Percentiles rank a stretch among this genome's conserved stretches.
Conservation (phyloP, 2,113 vertebrate genomes). For the Danio rerio region DNA sequence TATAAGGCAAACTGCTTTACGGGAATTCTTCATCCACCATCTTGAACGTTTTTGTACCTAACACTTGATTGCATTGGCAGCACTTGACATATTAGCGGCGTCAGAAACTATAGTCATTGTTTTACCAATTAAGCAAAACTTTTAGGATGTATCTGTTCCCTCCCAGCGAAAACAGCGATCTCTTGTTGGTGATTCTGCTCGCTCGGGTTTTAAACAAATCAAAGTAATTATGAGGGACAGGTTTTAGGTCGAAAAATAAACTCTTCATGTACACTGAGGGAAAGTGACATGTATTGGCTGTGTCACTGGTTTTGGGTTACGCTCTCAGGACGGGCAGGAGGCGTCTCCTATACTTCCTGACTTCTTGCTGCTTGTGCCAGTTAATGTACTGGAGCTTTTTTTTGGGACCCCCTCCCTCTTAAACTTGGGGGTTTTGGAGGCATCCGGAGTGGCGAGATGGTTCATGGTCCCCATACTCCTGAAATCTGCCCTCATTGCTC, state of each 20-base stretch:
- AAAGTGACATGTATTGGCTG: conserved; percentile 81
- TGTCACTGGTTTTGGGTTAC: conserved; percentile 81
- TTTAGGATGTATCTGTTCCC: conserved; percentile 58
- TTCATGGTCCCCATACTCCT: conserved; percentile 65
- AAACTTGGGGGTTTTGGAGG: conserved; percentile 22
- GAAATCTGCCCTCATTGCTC: conserved; percentile 74
- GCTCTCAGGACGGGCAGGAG: conserved; percentile 72
- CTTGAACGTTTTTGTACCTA: conserved; percentile 28
- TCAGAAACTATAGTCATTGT: conserved; percentile 58
- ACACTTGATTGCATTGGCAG: conserved; percentile 16
- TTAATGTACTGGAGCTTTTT: conserved; percentile 68
- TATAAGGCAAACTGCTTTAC: conserved; percentile 22
- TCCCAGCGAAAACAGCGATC: conserved; percentile 68
- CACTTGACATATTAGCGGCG: conserved; percentile 44
- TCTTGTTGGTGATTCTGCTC: conserved; percentile 71
- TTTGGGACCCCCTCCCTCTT: conserved; percentile 38
- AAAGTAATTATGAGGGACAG: conserved; percentile 79
- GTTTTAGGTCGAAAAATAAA: conserved; percentile 83
- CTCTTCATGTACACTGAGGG: conserved; percentile 72
- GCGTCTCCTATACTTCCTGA: conserved; percentile 81
- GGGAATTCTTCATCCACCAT: conserved; percentile 38
- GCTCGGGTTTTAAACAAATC: conserved; percentile 79
- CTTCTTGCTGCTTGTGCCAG: conserved; percentile 74
- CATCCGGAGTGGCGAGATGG: conserved; percentile 44
- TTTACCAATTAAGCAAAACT: conserved; percentile 64